These are phyloP conservation scores for Cotesia congregata DNA, from an alignment of 2,888 invertebrate genomes.

Conservation along the genomic window DNA sequence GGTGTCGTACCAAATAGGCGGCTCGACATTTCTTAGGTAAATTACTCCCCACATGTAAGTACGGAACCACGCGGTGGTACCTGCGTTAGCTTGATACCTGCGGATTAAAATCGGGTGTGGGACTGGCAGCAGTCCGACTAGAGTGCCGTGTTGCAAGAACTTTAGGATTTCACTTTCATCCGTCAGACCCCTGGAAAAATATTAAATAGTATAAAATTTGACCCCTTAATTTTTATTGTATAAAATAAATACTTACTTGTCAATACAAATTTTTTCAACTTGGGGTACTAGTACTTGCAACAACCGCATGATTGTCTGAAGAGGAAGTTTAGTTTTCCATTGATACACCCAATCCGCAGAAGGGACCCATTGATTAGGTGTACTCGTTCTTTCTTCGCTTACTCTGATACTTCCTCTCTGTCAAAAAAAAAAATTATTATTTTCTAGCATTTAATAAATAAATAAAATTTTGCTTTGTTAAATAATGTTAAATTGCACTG, in stretches of 20 bases:
- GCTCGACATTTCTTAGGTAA: conserved; percentile 97
- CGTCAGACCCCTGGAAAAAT: conserved; percentile 85
- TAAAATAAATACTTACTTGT: conserved; percentile 58
- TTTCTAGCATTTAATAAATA: too few species aligned
- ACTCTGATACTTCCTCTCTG: conserved; percentile 78
- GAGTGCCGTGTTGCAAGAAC: conserved; percentile 97
- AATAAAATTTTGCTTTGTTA: conserved; percentile 10
- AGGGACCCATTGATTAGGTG: conserved; percentile 82
- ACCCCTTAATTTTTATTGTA: not conserved
- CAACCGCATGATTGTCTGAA: conserved; percentile 99
- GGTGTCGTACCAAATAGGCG: conserved; percentile 99
- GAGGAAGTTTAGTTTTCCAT: conserved; percentile 96
- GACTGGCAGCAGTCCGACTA: conserved; percentile 97
- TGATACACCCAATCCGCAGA: conserved; percentile 95
- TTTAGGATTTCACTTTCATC: conserved; percentile 99
- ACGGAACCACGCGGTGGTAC: conserved; percentile 99
- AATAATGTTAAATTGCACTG: not conserved
- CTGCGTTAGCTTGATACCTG: conserved; percentile 98
- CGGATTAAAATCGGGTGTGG: conserved; percentile 99
- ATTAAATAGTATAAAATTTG: conserved; percentile 17
- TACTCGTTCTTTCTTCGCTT: conserved; percentile 64
- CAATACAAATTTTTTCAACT: conserved; percentile 99
- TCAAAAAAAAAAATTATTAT: conserved; percentile 37
- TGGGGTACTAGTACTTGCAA: conserved; percentile 99
- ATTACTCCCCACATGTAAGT: conserved; percentile 99